Base-by-base conservation (phyloP, 2,113 vertebrate genomes). In the Stictonetta naevosa region DNA sequence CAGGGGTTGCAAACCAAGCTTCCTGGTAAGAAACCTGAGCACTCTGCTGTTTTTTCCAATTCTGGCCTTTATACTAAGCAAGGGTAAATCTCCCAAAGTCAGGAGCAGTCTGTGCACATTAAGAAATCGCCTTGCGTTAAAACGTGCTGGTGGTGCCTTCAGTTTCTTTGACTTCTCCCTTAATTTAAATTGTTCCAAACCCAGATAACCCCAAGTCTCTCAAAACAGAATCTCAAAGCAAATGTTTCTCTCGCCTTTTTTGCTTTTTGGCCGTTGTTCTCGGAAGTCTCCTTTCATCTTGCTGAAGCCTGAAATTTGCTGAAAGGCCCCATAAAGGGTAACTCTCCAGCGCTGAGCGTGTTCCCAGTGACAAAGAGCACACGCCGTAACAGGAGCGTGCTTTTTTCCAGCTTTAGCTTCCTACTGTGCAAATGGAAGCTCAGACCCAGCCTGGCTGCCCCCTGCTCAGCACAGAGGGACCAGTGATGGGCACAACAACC, bases 161-260 rank as follows among this genome's bases (percentile, higher is more conserved):
- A 75, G 75, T 92, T 96, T 93, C 63, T 81, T 71, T 92, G 88
- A 88, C 80, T 88, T 93, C 66, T 94, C 60, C 90, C 72, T 77
- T 81, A 83, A 82, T 66, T 88, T 42, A 48, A 38, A 12, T 36
- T 26, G 26, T 31, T 34, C 42, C 48, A 88, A 83, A 60, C 21
- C 46, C 79, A 84, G 77, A 93, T 90, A 93, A 88, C 79, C n/a
- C 52, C 33, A 44, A 74, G 29, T 48, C 8, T 83, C 68, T 64
- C 76, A 59, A 71, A 78, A 68, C 40, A 80, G 55, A 92, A 83
- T 66, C 87, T 95, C 74, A 86, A 86, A 80, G 79, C 7, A 93
- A 94, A 42, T 50, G 86, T 84, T 93, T 79, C 13, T 58, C 29
- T 44, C 1, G 2, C 15, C 5, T 5, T 21, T 3, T 11, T 14